Evolutionary conservation across 2,888 invertebrate species (phyloP).

Genomic region (Crocallis elinguaria): DNA sequence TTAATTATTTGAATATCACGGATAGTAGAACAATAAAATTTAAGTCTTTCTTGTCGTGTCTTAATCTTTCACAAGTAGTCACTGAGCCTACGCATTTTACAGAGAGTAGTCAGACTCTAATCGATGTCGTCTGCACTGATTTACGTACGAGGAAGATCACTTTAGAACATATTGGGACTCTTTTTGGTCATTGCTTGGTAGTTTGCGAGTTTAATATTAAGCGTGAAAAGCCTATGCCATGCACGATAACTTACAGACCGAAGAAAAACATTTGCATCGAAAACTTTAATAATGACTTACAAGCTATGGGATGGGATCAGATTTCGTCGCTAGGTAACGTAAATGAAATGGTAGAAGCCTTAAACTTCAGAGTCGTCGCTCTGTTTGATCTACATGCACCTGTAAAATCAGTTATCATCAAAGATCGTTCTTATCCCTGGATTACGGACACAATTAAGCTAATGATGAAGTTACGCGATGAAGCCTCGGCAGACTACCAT

Average conservation of each 20-base stretch:
- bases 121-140: neutral
- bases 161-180: neutral
- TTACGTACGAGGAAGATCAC: neutral
- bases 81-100: too few relatives aligned
- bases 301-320: neutral
- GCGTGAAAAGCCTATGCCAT: neutral
- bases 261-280: neutral
- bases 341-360: neutral
- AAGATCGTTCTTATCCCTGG: neutral
- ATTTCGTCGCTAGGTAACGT: neutral
- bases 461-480: slow-evolving; percentile 8
- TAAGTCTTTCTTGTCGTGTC: too few relatives aligned
- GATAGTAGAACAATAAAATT: too few relatives aligned
- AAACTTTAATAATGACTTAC: too few relatives aligned
- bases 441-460: neutral
- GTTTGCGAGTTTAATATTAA: neutral
- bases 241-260: neutral
- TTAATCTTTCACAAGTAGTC: too few relatives aligned
- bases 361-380: neutral
- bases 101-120: too few relatives aligned
- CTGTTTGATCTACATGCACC: neutral
- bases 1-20: too few relatives aligned
- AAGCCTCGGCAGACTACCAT: neutral
- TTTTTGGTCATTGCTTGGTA: neutral
- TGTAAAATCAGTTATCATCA: neutral